Conservation (phyloP, 1,140 invertebrate genomes). For the Temnothorax nylanderi region DNA sequence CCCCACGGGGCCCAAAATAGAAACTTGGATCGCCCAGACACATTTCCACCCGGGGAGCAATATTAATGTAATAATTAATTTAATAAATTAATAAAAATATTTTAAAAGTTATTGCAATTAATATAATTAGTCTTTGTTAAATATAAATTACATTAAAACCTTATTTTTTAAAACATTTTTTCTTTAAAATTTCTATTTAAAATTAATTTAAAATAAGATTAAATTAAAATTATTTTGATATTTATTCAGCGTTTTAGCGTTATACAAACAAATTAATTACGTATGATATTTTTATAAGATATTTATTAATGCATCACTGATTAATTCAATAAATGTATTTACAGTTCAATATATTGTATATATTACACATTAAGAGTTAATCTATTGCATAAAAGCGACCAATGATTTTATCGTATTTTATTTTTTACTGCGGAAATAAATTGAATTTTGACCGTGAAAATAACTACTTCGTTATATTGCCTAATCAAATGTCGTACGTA, state of each 20-base stretch:
- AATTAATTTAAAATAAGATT: too few relatives aligned
- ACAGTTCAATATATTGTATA: neutral
- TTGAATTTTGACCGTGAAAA: neutral
- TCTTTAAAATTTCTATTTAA: too few relatives aligned
- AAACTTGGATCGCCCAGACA: too few relatives aligned
- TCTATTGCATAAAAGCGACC: neutral
- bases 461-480: neutral
- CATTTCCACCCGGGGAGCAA: too few relatives aligned
- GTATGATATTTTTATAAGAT: neutral
- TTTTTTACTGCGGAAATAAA: neutral
- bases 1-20: too few relatives aligned
- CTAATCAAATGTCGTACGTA: neutral
- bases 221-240: neutral
- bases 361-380: neutral
- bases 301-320: neutral
- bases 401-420: constrained; percentile 1
- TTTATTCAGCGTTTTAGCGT: neutral
- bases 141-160: too few relatives aligned
- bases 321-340: neutral
- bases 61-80: too few relatives aligned
- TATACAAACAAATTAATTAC: neutral
- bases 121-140: too few relatives aligned
- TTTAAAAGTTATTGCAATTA: too few relatives aligned
- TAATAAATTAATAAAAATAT: too few relatives aligned
- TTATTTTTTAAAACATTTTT: too few relatives aligned